phyloP scores from a whole-genome alignment of 2,888 invertebrate species.

The Lycocerus yunnanus region DNA sequence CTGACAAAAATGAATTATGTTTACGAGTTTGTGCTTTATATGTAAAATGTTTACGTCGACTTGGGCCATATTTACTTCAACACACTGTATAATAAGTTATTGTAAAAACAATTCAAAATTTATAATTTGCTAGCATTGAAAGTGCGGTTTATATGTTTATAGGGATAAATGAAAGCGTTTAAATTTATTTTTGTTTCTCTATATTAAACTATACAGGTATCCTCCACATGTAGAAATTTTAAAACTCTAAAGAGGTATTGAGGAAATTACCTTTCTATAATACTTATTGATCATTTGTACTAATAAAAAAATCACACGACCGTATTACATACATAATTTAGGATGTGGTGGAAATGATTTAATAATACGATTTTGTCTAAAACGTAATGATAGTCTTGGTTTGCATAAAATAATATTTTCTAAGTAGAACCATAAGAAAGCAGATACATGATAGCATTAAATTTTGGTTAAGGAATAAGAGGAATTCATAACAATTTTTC shows the following conservation, averaged over 20 bases:
- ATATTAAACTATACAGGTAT: background rate
- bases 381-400: background rate
- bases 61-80: background rate
- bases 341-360: background rate
- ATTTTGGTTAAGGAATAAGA: background rate
- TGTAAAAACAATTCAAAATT: background rate
- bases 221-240: background rate
- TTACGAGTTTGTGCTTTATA: too few relatives aligned
- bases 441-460: background rate
- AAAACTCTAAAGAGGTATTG: slow-evolving; percentile 14
- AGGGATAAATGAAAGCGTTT: background rate
- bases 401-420: background rate
- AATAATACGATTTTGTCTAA: background rate
- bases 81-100: background rate
- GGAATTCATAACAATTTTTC: background rate
- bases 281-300: slow-evolving; percentile 24
- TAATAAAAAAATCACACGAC: background rate
- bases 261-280: slow-evolving; percentile 21
- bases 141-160: background rate
- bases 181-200: background rate
- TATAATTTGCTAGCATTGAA: background rate
- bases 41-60: too few relatives aligned
- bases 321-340: background rate
- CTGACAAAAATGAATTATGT: too few relatives aligned
- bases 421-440: background rate